A percentile compares a stretch with the other conserved stretches of the same genome.
phyloP scores from a whole-genome alignment of 2,888 invertebrate genomes.

The Acrocyrtus sp. region DNA sequence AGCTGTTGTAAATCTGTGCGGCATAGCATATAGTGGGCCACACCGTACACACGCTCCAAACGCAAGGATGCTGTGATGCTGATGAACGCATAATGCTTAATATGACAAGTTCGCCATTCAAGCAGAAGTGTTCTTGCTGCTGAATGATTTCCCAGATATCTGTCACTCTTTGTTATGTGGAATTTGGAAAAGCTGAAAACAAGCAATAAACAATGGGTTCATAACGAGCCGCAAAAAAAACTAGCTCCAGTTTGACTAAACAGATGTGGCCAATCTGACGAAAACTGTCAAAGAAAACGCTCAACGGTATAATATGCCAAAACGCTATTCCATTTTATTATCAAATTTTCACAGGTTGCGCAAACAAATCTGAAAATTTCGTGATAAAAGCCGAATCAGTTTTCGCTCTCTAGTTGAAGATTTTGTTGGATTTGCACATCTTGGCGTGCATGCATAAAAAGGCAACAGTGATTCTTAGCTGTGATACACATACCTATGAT shows the following conservation, averaged over 20 bases:
- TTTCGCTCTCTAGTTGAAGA: too few relatives aligned
- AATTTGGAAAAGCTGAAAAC: conserved; percentile 32
- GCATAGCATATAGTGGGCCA: not conserved
- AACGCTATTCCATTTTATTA: conserved; percentile 34
- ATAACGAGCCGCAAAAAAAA: conserved; percentile 34
- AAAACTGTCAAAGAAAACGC: conserved; percentile 17
- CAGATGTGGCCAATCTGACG: conserved; percentile 38
- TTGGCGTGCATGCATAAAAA: too few relatives aligned
- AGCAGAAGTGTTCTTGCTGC: conserved; percentile 1
- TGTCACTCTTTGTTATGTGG: conserved; percentile 31
- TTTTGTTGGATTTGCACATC: not conserved
- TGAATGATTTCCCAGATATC: conserved; percentile 36
- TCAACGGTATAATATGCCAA: conserved; percentile 5
- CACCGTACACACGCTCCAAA: conserved; percentile 2
- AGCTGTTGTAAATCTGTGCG: conserved; percentile 40
- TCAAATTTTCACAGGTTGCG: conserved; percentile 52
- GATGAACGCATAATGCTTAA: too few relatives aligned
- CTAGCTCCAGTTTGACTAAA: conserved; percentile 20
- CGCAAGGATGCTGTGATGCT: not conserved
- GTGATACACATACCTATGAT: too few relatives aligned
- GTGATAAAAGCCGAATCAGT: conserved; percentile 10
- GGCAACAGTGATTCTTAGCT: too few relatives aligned
- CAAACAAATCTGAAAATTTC: conserved; percentile 33
- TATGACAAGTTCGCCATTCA: not conserved
- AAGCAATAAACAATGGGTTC: conserved; percentile 29